phyloP scores from a whole-genome alignment of 2,797 vertebrate species.

The Nannoperca australis region DNA sequence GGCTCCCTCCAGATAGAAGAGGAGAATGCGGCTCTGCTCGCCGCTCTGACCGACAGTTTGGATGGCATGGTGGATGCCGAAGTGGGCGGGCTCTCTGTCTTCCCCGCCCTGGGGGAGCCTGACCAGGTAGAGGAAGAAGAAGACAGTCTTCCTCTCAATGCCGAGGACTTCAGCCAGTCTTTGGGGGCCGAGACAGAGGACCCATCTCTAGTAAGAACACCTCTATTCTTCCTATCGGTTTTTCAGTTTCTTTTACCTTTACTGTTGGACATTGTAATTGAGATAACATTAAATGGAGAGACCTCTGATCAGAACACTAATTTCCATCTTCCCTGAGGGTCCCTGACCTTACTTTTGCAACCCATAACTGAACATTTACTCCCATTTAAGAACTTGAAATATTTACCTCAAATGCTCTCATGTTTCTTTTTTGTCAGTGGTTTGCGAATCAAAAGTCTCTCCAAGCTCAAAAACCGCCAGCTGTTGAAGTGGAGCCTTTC shows the following conservation, averaged over 20 bases:
- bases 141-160: conserved; percentile 72
- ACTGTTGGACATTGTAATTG: neutral
- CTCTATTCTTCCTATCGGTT: neutral
- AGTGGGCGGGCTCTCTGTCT: conserved; percentile 92
- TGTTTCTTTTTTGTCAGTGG: conserved; percentile 2
- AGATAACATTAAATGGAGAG: neutral
- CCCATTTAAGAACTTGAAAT: conserved; percentile 4
- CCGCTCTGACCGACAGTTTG: conserved; percentile 95
- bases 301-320: neutral
- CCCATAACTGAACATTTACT: conserved; percentile 1
- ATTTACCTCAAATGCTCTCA: conserved; percentile 4
- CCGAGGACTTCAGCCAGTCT: conserved; percentile 82
- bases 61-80: conserved; percentile 95
- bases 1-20: conserved; percentile 90
- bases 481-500: conserved; percentile 52
- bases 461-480: neutral
- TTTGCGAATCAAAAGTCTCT: conserved; percentile 36
- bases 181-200: conserved; percentile 90
- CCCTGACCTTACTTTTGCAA: neutral
- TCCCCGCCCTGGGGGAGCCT: conserved; percentile 88
- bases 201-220: conserved; percentile 93
- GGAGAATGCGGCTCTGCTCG: conserved; percentile 96
- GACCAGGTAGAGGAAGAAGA: conserved; percentile 85
- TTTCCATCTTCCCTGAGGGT: neutral
- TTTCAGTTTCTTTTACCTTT: neutral